These are phyloP conservation scores for Rousettus madagascariensis DNA, from an alignment of 2,797 vertebrate genomes.

Conservation along the genomic window DNA sequence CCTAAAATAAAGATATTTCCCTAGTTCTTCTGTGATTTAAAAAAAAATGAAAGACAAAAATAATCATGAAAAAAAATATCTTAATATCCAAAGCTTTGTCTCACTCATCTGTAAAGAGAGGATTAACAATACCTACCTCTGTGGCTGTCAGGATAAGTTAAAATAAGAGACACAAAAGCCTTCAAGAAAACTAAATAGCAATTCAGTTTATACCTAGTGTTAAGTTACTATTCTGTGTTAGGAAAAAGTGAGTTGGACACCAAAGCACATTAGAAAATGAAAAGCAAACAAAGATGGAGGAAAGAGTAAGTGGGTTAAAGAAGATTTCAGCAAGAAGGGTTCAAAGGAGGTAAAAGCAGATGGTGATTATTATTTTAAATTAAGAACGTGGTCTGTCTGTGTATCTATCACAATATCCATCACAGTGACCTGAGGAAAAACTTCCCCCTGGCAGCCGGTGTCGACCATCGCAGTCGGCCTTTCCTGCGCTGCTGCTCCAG, in stretches of 20 bases:
- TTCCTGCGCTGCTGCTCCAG: neutral
- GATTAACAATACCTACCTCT: neutral
- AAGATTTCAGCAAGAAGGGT: neutral
- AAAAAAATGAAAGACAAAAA: constrained; percentile 8
- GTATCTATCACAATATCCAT: too few species aligned
- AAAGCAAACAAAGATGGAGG: neutral
- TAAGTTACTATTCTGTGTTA: neutral
- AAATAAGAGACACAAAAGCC: neutral
- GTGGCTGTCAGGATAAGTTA: neutral
- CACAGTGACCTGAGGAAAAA: neutral
- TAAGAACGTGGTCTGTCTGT: neutral
- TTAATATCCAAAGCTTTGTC: neutral
- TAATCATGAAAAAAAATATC: neutral
- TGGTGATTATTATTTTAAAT: neutral
- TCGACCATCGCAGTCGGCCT: neutral
- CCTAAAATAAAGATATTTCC: neutral
- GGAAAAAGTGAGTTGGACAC: neutral
- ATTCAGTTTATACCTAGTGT: neutral
- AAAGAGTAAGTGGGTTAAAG: neutral
- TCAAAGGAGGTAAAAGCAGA: neutral
- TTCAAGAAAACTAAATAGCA: neutral
- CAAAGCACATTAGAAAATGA: neutral
- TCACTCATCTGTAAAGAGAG: neutral
- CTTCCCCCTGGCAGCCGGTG: accelerated
- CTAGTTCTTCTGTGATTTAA: neutral